These are phyloP conservation scores for Lipotes vexillifer DNA, from an alignment of 2,113 vertebrate species.

Conservation along the genomic window DNA sequence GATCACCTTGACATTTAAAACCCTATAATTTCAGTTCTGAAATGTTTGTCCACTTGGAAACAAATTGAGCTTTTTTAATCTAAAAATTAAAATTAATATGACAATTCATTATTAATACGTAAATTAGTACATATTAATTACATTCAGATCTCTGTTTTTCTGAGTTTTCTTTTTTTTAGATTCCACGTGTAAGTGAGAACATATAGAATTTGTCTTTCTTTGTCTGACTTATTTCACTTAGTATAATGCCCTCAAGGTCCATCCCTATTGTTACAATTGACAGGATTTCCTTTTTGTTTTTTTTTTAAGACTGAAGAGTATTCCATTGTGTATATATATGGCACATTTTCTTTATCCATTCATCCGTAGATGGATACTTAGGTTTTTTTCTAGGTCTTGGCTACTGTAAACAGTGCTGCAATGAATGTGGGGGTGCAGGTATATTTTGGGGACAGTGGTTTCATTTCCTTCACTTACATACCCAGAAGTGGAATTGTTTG, in stretches of 20 bases:
- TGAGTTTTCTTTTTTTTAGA: not conserved
- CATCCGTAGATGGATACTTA: not conserved
- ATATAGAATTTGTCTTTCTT: not conserved
- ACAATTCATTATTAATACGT: not conserved
- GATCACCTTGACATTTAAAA: conserved; percentile 61
- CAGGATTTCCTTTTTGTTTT: not conserved
- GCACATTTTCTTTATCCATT: not conserved
- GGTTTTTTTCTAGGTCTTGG: not conserved
- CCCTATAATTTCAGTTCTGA: conserved; percentile 64
- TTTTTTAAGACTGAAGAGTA: not conserved
- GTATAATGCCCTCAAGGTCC: not conserved
- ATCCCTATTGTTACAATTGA: not conserved
- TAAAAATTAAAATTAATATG: conserved; percentile 58
- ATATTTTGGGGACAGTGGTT: not conserved
- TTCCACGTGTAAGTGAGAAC: not conserved
- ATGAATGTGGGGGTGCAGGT: not conserved
- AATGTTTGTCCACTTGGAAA: conserved; percentile 64
- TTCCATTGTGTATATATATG: not conserved
- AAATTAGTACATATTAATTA: not conserved
- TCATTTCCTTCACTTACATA: not conserved
- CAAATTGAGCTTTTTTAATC: conserved; percentile 59
- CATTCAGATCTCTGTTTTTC: not conserved
- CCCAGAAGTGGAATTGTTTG: not conserved
- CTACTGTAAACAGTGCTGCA: not conserved
- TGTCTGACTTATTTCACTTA: not conserved